phyloP scores from a whole-genome alignment of 2,888 invertebrate species.

The Cosmopolites sordidus region DNA sequence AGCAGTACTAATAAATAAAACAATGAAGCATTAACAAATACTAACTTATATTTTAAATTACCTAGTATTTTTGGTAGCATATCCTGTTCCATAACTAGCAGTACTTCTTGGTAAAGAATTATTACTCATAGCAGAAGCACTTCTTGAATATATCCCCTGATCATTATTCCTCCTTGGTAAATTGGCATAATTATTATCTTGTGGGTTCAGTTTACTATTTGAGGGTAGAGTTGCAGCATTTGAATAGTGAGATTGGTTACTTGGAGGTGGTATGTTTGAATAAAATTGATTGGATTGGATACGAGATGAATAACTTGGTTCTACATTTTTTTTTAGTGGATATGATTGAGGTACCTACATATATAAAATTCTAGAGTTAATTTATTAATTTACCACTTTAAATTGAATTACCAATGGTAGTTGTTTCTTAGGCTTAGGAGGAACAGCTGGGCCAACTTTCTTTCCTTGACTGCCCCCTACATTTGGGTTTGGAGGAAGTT shows the following conservation, averaged over 20 bases:
- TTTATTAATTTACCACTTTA: background rate
- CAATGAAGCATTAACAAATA: conserved; percentile 1
- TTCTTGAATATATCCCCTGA: conserved; percentile 33
- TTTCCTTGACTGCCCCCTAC: conserved; percentile 48
- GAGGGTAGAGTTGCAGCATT: conserved; percentile 37
- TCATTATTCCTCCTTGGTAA: conserved; percentile 27
- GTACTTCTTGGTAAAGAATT: conserved; percentile 29
- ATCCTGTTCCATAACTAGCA: conserved; percentile 23
- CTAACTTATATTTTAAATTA: conserved; percentile 1
- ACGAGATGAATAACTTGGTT: conserved; percentile 72
- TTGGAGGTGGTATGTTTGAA: conserved; percentile 44
- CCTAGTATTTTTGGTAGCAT: conserved; percentile 24
- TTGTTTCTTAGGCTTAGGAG: conserved; percentile 69
- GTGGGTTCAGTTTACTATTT: conserved; percentile 16
- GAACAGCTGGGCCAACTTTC: conserved; percentile 74
- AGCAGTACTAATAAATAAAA: conserved; percentile 9
- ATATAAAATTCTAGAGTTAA: conserved; percentile 1
- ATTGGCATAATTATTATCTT: conserved; percentile 37
- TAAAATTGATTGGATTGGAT: conserved; percentile 53
- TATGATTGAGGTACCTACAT: conserved; percentile 72
- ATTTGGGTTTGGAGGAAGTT: conserved; percentile 41
- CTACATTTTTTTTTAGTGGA: conserved; percentile 62
- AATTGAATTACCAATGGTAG: conserved; percentile 20
- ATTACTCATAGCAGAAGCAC: conserved; percentile 31
- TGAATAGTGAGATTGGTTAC: conserved; percentile 42